phyloP scores from a whole-genome alignment of 2,888 invertebrate genomes.

The Apamea anceps region DNA sequence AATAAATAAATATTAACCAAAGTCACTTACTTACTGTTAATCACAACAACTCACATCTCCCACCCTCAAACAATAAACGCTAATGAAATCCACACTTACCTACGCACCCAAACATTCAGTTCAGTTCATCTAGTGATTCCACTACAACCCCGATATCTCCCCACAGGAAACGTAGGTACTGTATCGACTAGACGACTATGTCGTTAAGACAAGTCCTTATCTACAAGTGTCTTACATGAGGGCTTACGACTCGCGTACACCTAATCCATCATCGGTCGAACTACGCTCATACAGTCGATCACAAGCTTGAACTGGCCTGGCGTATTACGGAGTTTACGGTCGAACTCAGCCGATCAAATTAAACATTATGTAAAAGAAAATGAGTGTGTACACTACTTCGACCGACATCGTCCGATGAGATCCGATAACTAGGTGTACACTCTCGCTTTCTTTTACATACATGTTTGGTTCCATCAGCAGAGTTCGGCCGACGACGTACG shows the following conservation, averaged over 20 bases:
- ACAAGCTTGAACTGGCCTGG: not conserved
- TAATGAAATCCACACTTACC: constrained; percentile 25
- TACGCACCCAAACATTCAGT: not conserved
- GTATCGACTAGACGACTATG: constrained; percentile 79
- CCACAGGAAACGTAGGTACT: constrained; percentile 73
- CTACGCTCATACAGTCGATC: not conserved
- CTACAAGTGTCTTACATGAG: constrained; percentile 80
- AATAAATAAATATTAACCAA: not conserved
- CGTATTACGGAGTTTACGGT: not conserved
- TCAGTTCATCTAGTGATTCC: constrained; percentile 18
- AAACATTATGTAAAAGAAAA: too few species aligned
- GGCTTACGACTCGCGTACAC: constrained; percentile 66
- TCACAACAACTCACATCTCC: not conserved
- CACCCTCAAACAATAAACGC: not conserved
- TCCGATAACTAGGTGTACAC: not conserved
- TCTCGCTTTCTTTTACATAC: not conserved
- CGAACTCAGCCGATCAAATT: too few species aligned
- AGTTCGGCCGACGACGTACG: not conserved
- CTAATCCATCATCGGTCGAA: not conserved
- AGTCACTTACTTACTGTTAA: not conserved
- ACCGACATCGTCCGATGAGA: not conserved
- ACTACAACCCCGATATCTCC: constrained; percentile 46
- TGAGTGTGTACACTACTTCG: not conserved
- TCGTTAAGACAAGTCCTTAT: constrained; percentile 84
- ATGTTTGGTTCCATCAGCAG: not conserved